These are phyloP conservation scores for Paguma larvata DNA, from an alignment of 2,797 vertebrate genomes.

Conservation along the genomic window DNA sequence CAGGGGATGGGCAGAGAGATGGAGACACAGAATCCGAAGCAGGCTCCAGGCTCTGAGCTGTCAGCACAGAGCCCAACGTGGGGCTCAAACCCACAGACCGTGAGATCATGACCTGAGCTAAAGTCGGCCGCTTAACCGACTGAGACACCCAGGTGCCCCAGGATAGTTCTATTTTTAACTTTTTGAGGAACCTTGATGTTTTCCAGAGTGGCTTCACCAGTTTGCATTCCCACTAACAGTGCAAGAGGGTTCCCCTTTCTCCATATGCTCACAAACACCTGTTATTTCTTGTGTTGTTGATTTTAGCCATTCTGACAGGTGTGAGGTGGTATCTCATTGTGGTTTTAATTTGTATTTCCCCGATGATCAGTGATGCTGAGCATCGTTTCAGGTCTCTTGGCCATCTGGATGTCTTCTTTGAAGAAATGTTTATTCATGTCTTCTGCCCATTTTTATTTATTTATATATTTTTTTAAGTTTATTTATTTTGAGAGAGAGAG, in stretches of 20 bases:
- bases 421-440: not conserved
- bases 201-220: not conserved
- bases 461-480: too few species aligned
- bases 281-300: not conserved
- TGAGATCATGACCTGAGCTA: too few species aligned
- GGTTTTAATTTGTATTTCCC: not conserved
- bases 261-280: not conserved
- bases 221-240: not conserved
- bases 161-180: not conserved
- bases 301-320: not conserved
- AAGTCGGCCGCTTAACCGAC: too few species aligned
- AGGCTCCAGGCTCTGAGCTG: too few species aligned
- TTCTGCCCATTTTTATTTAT: not conserved
- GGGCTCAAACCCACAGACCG: too few species aligned
- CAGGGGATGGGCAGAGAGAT: too few species aligned
- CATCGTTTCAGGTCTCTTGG: not conserved
- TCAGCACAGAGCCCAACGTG: too few species aligned
- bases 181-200: not conserved
- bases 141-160: not conserved
- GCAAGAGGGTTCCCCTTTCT: not conserved
- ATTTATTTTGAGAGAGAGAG: too few species aligned
- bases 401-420: not conserved
- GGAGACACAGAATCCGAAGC: too few species aligned
- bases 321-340: not conserved
- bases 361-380: not conserved